Base-by-base conservation (phyloP, 2,888 invertebrate species). In the Xylophagus ater region DNA sequence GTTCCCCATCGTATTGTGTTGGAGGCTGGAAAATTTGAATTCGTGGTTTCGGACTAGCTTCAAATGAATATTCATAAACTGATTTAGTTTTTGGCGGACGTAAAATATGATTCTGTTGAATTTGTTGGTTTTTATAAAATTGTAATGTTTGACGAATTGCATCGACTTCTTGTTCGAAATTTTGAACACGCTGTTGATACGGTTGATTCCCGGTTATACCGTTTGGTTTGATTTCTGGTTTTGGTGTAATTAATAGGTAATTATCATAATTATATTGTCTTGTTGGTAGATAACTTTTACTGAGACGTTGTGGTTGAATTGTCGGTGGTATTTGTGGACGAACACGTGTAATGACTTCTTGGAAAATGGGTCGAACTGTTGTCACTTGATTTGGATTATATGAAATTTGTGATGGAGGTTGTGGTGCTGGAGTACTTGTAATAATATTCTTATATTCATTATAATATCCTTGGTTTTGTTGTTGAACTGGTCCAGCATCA, bases 31-130 rank as follows among this genome's bases (percentile, higher is more conserved):
- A 40, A 10, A 5, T 12, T 4, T 12, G n/a, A 13, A 8, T 26
- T 4, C 21, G 20, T 9, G 14, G 8, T 20, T 52, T 52, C 19
- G 45, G 35, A 43, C 69, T 69, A 47, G 76, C 71, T 54, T 83
- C 76, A 53, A 78, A 83, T 52, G 76, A 80, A 56, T 77, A 84
- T 54, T 83, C 81, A 55, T 81, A 83, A 6, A 78, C 69, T 9
- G 71, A 62, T 53, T 73, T 72, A 6, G 70, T 66, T 53, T 72
- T 58, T 4, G 57, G 55, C 3, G 55, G 52, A 12, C 58, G 50
- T 2, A 57, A 56, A 40, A 59, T 57, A 13, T 56, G 54, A 39
- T 62, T 61, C 44, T 59, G 56, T 42, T 70, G 63, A 5, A 65
- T 47, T 43, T 72, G 70, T 12, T 76, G 76, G 36, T 71, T 68